Evolutionary conservation across 2,888 invertebrate genomes (phyloP), one percentile per base, ranked within the genome.

Genomic region (Xestia ashworthii): DNA sequence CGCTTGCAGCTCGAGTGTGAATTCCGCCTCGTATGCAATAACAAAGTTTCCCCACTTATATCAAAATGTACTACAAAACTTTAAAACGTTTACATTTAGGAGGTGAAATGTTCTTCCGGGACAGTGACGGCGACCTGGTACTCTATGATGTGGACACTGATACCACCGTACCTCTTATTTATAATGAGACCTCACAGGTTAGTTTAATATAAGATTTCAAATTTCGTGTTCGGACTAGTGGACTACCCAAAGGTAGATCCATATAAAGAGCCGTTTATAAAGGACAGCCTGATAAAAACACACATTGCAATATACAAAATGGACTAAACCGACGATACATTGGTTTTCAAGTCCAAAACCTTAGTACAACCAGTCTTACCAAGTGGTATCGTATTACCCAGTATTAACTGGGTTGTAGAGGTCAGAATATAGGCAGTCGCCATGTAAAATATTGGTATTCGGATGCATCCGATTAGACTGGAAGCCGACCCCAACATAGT

Each of bases 101-200:
- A 89, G 97, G 96, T 80, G 97, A 97, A 90, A 94, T 98, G 81
- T 93, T 98, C 81, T 98, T 97, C 93, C 97, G 97, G 76, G 97
- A 97, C 89, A 91, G 89, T 53, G 92, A 95, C 78, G 97, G 97
- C 8, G 97, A 97, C 90, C 90, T 98, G 71, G 92, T 97, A 73
- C 89, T 97, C 41, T 97, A 96, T 85, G 96, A 98, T 86, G 94
- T 97, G 0, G 94, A 94, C 48, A 94, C 95, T 0, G 90, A 93
- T 60, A 88, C 89, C 16, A 90, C 93, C 0, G 93, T 89, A 38
- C 87, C 93, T n/a, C 91, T 98, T 4, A 91, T 98, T 66, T 85
- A 91, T 3, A 96, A 96, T 16, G 50, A 65, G 75, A 92, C 94
- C 46, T 96, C 96, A 67, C 92, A 95, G 91, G 97, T 97, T 65